phyloP scores from a whole-genome alignment of 2,888 invertebrate species.

The Xanthia togata region DNA sequence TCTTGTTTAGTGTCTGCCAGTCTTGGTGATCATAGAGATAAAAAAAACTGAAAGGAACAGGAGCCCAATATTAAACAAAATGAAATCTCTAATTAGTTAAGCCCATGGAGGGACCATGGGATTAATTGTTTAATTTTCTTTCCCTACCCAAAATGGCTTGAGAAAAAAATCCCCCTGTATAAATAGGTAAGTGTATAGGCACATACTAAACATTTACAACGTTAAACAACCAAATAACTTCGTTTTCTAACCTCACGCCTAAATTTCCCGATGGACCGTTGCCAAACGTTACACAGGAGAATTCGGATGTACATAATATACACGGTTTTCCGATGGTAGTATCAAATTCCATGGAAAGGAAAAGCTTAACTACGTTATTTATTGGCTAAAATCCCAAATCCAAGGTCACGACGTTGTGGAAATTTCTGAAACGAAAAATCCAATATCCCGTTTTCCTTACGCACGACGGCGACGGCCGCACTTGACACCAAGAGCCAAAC shows the following conservation, averaged over 20 bases:
- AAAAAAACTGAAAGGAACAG: no score
- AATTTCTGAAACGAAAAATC: conserved; percentile 35
- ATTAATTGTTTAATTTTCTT: no score
- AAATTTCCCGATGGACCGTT: conserved; percentile 25
- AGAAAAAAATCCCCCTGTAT: background rate
- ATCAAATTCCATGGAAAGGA: conserved; percentile 39
- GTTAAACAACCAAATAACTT: conserved; percentile 2
- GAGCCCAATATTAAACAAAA: background rate
- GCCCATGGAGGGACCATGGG: no score
- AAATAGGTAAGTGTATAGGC: background rate
- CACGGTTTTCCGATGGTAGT: conserved; percentile 18
- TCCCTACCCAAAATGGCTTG: background rate
- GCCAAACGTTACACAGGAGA: conserved; percentile 29
- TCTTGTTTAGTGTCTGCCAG: background rate
- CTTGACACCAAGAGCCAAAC: conserved; percentile 13
- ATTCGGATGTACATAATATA: conserved; percentile 1
- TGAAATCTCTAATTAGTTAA: background rate
- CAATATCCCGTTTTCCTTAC: conserved; percentile 33
- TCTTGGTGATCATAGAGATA: no score
- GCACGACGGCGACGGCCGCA: background rate
- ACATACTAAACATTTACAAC: background rate
- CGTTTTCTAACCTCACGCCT: background rate
- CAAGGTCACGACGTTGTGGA: background rate
- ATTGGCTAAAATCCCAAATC: conserved; percentile 22
- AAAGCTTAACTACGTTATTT: conserved; percentile 39